Conservation (phyloP, 2,888 invertebrate species). For the Exephanes ischioxanthus region DNA sequence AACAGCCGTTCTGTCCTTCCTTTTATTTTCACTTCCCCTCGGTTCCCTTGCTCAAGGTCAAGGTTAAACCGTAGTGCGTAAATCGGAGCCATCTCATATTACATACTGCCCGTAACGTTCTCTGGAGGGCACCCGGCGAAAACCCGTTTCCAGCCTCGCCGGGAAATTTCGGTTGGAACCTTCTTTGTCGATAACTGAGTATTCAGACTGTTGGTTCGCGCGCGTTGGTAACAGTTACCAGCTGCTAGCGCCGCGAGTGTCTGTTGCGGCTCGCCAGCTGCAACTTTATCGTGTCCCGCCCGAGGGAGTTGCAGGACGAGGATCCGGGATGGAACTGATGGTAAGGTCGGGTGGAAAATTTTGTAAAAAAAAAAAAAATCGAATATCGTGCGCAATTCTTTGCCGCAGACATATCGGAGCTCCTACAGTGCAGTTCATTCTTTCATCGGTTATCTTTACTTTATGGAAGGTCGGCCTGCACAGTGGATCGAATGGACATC, state of each 20-base stretch:
- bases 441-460: background rate
- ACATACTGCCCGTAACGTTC: conserved; percentile 6
- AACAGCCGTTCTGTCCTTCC: conserved; percentile 26
- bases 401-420: too few species aligned
- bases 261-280: background rate
- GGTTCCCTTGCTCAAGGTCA: conserved; percentile 58
- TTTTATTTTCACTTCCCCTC: conserved; percentile 44
- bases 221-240: background rate
- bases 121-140: conserved; percentile 10
- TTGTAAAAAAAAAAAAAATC: background rate
- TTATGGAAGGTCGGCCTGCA: background rate
- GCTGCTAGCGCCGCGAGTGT: background rate
- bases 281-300: background rate
- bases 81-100: conserved; percentile 21
- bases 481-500: background rate
- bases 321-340: too few species aligned
- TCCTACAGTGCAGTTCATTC: background rate
- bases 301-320: background rate
- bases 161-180: conserved; percentile 12
- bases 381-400: background rate
- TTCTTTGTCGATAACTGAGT: conserved; percentile 54
- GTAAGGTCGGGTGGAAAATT: background rate
- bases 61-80: conserved; percentile 56
- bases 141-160: background rate
- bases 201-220: background rate